Evolutionary conservation across 1,140 invertebrate species (phyloP).

Genomic region (Drosophila persimilis): DNA sequence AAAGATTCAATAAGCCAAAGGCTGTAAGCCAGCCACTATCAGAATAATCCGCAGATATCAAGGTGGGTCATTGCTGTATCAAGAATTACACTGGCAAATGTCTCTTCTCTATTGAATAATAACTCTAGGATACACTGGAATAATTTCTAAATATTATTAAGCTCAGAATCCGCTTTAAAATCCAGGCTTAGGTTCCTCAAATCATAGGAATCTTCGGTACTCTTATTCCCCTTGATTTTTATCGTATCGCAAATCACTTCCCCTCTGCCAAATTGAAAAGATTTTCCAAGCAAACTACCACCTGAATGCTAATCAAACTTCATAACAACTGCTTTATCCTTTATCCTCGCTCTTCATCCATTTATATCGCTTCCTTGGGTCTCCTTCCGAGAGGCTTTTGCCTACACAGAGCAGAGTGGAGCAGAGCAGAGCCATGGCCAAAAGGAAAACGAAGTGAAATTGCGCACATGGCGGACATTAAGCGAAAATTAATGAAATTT

Average conservation of each 20-base stretch:
- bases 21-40: too few relatives aligned
- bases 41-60: too few relatives aligned
- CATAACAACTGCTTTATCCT: constrained; percentile 21
- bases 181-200: not conserved
- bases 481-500: constrained; percentile 78
- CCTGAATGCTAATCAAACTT: constrained; percentile 38
- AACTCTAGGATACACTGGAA: too few relatives aligned
- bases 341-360: constrained; percentile 1
- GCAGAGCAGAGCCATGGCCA: not conserved
- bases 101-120: not conserved
- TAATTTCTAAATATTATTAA: too few relatives aligned
- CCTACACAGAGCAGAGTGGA: constrained; percentile 20
- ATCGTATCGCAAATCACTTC: too few relatives aligned
- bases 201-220: too few relatives aligned
- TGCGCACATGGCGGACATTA: constrained; percentile 75
- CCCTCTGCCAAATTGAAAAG: too few relatives aligned
- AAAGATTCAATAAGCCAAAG: too few relatives aligned
- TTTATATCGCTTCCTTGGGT: constrained; percentile 5
- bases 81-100: constrained; percentile 9
- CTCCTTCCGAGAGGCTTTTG: constrained; percentile 29
- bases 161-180: not conserved
- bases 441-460: constrained; percentile 58
- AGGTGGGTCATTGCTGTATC: too few relatives aligned
- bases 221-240: too few relatives aligned
- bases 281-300: not conserved